These are phyloP conservation scores for Cephalopholis sonnerati DNA, from an alignment of 2,113 vertebrate genomes.

Conservation along the genomic window DNA sequence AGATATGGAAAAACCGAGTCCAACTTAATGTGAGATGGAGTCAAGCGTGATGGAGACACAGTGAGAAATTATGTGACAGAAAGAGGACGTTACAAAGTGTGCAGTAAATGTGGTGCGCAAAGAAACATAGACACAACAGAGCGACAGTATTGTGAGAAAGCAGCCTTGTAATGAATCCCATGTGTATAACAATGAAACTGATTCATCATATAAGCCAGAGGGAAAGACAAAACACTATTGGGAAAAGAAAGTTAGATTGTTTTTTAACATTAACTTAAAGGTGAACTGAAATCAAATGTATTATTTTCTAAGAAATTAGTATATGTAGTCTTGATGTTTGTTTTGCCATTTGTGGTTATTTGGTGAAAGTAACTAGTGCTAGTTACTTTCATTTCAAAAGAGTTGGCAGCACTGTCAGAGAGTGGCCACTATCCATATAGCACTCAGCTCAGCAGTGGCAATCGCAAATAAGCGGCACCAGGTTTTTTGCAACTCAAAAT, in stretches of 20 bases:
- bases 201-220: slow-evolving; percentile 21
- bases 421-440: too few relatives aligned
- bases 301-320: not conserved
- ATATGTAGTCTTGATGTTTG: not conserved
- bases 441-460: too few relatives aligned
- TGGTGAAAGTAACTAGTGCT: not conserved
- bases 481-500: too few relatives aligned
- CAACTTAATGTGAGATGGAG: slow-evolving; percentile 8
- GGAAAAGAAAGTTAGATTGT: slow-evolving; percentile 3
- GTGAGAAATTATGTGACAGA: slow-evolving; percentile 10
- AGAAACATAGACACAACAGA: slow-evolving; percentile 45
- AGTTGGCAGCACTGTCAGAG: too few relatives aligned
- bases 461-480: too few relatives aligned
- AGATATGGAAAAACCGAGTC: not conserved
- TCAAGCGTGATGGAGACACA: not conserved
- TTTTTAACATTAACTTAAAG: not conserved
- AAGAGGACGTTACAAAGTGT: not conserved
- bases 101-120: not conserved
- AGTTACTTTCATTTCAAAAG: too few relatives aligned
- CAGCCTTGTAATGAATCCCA: slow-evolving; percentile 40
- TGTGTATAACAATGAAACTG: slow-evolving; percentile 7
- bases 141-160: slow-evolving; percentile 52
- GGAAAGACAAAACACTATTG: slow-evolving; percentile 36
- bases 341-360: not conserved
- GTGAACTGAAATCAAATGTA: not conserved